Percentiles rank a stretch among this genome's conserved stretches.
Evolutionary conservation across 2,888 invertebrate genomes (phyloP).

Genomic region (Clusia tigrina): DNA sequence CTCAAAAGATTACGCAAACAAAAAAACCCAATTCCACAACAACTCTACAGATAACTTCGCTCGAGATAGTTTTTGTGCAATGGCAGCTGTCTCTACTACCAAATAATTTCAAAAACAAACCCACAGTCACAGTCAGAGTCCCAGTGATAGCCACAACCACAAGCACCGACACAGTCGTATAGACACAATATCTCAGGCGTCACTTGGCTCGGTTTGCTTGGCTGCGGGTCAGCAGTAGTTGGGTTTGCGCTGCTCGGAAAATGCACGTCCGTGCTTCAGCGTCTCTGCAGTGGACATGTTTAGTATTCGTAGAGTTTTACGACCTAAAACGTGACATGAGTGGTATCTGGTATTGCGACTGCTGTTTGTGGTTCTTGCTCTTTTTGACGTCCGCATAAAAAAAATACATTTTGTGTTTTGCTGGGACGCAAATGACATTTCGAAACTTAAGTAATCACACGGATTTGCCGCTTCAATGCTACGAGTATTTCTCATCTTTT

Average conservation of each 20-base stretch:
- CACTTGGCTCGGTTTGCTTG: neutral
- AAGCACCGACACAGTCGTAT: neutral
- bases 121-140: no score
- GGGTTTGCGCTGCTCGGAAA: neutral
- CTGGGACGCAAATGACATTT: neutral
- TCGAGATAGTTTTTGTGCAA: no score
- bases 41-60: no score
- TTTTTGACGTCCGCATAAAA: no score
- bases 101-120: no score
- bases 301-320: neutral
- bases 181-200: no score
- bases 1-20: no score
- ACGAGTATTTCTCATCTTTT: no score
- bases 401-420: neutral
- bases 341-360: no score
- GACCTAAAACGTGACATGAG: neutral
- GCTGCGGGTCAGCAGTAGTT: neutral
- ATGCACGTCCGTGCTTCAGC: neutral
- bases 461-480: neutral
- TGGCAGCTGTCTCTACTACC: no score
- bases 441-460: neutral
- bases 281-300: neutral
- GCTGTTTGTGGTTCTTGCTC: neutral
- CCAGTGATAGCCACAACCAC: no score
- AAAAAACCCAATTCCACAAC: no score